phyloP scores from a whole-genome alignment of 2,797 vertebrate genomes.

The Danio kyathit region DNA sequence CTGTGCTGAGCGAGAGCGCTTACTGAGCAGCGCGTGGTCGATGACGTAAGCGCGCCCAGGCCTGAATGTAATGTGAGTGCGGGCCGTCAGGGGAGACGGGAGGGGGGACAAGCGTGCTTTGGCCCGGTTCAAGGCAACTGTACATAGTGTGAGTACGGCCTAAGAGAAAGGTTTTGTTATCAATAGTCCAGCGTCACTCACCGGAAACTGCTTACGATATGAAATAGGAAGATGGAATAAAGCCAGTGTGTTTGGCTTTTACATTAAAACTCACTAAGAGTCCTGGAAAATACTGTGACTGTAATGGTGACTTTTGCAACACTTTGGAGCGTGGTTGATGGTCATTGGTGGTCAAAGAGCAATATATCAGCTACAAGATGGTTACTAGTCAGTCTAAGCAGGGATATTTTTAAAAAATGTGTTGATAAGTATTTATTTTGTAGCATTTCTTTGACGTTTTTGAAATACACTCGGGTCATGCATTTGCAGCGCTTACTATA shows the following conservation, averaged over 20 bases:
- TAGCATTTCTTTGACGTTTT: background rate
- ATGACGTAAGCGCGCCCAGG: too few species aligned
- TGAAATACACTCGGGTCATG: background rate
- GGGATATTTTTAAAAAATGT: background rate
- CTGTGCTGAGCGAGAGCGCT: too few species aligned
- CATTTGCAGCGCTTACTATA: background rate
- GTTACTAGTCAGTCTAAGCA: background rate
- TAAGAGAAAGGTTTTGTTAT: background rate
- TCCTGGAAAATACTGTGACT: slow-evolving; percentile 12
- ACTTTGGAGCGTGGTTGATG: background rate
- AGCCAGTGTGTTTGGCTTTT: slow-evolving; percentile 52
- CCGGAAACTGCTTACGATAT: slow-evolving; percentile 50
- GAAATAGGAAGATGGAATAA: slow-evolving; percentile 62
- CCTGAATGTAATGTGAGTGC: too few species aligned
- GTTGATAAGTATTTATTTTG: background rate
- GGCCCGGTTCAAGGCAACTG: too few species aligned
- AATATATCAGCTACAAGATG: background rate
- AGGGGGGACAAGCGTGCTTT: too few species aligned
- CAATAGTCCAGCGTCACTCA: background rate
- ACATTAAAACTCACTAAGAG: too few species aligned
- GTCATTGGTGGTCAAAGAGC: background rate
- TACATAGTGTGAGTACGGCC: too few species aligned
- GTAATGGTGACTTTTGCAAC: background rate
- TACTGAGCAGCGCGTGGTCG: too few species aligned
- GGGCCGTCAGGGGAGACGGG: too few species aligned